phyloP scores from a whole-genome alignment of 2,113 vertebrate species.

The Rhabdornis inornatus region DNA sequence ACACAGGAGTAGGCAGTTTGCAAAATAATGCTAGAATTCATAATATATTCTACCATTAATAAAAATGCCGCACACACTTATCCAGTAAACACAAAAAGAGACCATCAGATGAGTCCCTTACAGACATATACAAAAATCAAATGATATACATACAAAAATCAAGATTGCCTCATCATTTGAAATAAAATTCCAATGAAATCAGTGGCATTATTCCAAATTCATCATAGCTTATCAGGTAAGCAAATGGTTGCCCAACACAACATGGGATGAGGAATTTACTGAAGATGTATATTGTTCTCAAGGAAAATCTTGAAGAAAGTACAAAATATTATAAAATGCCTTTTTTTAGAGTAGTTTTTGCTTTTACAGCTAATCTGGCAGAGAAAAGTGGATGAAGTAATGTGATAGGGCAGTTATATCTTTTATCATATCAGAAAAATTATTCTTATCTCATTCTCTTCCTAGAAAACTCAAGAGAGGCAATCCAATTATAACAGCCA shows the following conservation, averaged over 20 bases:
- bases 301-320: background rate
- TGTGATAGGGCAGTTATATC: background rate
- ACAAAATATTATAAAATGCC: background rate
- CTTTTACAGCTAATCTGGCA: background rate
- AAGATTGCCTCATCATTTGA: background rate
- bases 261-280: background rate
- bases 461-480: background rate
- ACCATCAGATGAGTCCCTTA: background rate
- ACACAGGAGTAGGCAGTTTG: background rate
- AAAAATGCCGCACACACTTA: fast-evolving
- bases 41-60: background rate
- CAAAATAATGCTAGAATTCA: background rate
- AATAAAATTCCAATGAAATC: background rate
- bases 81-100: background rate
- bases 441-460: background rate
- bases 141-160: background rate
- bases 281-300: background rate
- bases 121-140: background rate
- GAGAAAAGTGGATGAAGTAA: background rate
- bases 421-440: background rate
- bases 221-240: background rate
- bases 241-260: background rate
- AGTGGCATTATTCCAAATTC: background rate
- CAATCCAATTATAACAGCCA: background rate
- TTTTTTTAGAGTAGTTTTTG: background rate